These are phyloP conservation scores for Baryphthengus martii DNA, from an alignment of 2,113 vertebrate species.

Conservation along the genomic window DNA sequence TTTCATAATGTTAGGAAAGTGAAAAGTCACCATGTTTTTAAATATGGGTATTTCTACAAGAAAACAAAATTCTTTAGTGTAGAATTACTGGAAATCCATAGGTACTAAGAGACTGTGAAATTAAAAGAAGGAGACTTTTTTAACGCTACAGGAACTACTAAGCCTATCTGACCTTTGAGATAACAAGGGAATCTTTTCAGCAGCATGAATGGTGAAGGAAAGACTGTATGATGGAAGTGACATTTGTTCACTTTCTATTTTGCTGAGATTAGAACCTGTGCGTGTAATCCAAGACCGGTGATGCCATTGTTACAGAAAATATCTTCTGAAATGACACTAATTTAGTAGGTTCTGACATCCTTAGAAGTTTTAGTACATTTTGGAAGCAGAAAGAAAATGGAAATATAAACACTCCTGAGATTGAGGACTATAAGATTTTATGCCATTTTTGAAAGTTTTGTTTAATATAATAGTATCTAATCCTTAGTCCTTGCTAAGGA, in stretches of 20 bases:
- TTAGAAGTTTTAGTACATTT: neutral
- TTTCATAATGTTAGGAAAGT: neutral
- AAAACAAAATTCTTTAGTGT: neutral
- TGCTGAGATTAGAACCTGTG: neutral
- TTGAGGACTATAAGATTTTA: neutral
- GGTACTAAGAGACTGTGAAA: neutral
- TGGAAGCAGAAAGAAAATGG: neutral
- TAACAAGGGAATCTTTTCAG: neutral
- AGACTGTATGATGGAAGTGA: neutral
- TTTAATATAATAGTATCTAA: neutral
- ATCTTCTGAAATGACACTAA: neutral
- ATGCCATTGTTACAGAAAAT: neutral
- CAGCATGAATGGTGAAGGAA: neutral
- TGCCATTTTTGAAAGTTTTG: neutral
- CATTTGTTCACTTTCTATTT: neutral
- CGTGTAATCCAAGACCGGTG: neutral
- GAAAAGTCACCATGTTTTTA: neutral
- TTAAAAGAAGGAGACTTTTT: neutral
- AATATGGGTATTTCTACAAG: neutral
- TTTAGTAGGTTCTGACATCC: neutral
- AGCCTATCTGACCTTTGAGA: neutral
- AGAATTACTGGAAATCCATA: neutral
- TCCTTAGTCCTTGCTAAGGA: neutral
- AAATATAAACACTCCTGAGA: neutral
- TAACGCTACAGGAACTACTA: neutral